Base-by-base conservation (phyloP, 2,113 vertebrate genomes). In the Verasper variegatus region DNA sequence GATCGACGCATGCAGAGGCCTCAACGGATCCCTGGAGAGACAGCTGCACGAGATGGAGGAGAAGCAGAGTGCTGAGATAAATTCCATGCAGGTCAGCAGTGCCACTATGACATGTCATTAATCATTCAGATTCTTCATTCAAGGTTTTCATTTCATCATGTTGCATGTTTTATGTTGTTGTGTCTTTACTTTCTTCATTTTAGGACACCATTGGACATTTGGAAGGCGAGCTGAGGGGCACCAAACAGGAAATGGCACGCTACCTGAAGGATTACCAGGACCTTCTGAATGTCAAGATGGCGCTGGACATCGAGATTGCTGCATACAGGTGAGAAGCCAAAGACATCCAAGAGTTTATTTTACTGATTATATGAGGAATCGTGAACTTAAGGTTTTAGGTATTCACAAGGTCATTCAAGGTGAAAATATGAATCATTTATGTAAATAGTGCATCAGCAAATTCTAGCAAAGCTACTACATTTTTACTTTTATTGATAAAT, bases 291-390 rank as follows among this genome's bases (percentile, higher is more conserved):
- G 92, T 95, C 77, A 95, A 95, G 80, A 94, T 95, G 94, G 94
- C 93, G n/a, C 91, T 95, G 21, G 94, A 95, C 84, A 95, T 94
- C 3, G 95, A 95, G 86, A 95, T 95, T 13, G 93, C 95, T 73
- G 94, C 94, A 57, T 95, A 95, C 89, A 94, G 93, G 94, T 94
- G 80, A 85, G 37, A 82, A 40, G 2, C 21, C 14, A 40, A 10
- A 9, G 65, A 27, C 35, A 55, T 13, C 15, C 49, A 37, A 42
- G n/a, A 26, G 7, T 37, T 65, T 13, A 14, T 21, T 5, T 31
- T 31, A 42, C 45, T 54, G 10, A 69, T 18, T 5, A 26, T 9
- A 23, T 20, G 31, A 35, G 3, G 3, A 57, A 26, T 23, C 42
- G 3, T 3, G 42, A 21, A 37, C 9, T 10, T 37, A 37, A 10